Evolutionary conservation across 2,888 invertebrate species (phyloP), one percentile per base, ranked within the genome.

Genomic region (Heliothis peltigera): DNA sequence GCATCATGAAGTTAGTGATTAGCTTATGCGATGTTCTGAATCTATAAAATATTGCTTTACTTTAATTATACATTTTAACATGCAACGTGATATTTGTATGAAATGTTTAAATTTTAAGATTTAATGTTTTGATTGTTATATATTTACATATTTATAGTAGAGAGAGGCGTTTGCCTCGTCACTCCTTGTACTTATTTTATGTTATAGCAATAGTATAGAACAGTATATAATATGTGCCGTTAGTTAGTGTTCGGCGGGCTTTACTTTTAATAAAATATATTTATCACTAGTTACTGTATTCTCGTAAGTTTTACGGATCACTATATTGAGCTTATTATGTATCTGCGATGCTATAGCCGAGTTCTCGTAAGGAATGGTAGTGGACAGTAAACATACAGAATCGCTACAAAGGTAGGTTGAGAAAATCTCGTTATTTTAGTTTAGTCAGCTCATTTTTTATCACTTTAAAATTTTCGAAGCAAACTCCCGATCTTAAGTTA

Each of bases 141-240:
- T 21, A 47, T 15, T 47, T 21, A 44, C 47, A 55, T 42, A 17
- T 19, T 57, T 52, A 55, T 55, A 42, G 17, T 32, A 48, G 12
- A 12, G 52, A 48, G 12, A 12, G 52, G 44, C 39, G 10, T 21
- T 6, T 17, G 19, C 10, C n/a, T 49, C 18, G 5, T 61, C 71
- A 76, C 73, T 63, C 55, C 43, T 53, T 66, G 75, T 76, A 77
- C 79, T 78, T 64, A 70, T 21, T 70, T 67, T 51, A 55, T 64
- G 60, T 75, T 68, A 59, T 63, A 68, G 55, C 51, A 47, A 44
- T 53, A 57, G 55, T 39, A 49, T 56, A 54, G 10, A 63, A 59
- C 8, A 46, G 32, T 52, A n/a, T 8, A 25, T 39, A 39, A 48
- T 25, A 48, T 56, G 17, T 54, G 15, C 18, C 53, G 12, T 43